Base-by-base conservation (phyloP, 2,888 invertebrate species). In the Papilio gigon region DNA sequence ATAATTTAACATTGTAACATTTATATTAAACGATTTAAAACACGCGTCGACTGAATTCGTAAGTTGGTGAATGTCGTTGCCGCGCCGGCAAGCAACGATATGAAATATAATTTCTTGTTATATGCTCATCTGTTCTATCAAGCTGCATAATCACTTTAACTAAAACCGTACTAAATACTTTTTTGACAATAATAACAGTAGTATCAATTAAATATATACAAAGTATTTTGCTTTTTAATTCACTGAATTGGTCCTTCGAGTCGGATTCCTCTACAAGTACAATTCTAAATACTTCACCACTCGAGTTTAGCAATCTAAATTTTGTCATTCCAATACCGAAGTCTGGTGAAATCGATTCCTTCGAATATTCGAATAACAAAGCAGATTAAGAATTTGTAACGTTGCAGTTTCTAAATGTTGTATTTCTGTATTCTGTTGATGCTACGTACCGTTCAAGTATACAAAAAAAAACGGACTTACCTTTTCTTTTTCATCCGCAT, bases 271-370 rank as follows among this genome's bases (percentile, higher is more conserved):
- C 22, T 11, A 47, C 47, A 12, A 53, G 17, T 12, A n/a, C 9
- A 56, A 30, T 56, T 30, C n/a, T 14, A 56, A 56, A 56, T 56
- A 53, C 17, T 56, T 30, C 42, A 20, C 42, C 62, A 42, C 42
- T 44, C 42, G 20, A 44, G 44, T 30, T 30, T 11, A 33, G 25
- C 44, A 62, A 62, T 62, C 44, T 62, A 44, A 30, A 62, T 30
- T 62, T 62, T 30, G 62, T 33, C 62, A 44, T 62, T 47, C 30
- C 62, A 62, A 62, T 30, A 20, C 27, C 33, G 11, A 20, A 62
- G 62, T 33, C 62, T 44, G 62, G 9, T 12, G 62, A 47, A 62
- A 62, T 62, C 27, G 44, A 62, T 62, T 62, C 42, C 62, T 47
- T n/a, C 30, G 20, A 44, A 30, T 62, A 20, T 30, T 62, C 33